Evolutionary conservation across 2,113 vertebrate genomes (phyloP), one percentile per base, ranked within the genome.

Genomic region (Columbina picui): DNA sequence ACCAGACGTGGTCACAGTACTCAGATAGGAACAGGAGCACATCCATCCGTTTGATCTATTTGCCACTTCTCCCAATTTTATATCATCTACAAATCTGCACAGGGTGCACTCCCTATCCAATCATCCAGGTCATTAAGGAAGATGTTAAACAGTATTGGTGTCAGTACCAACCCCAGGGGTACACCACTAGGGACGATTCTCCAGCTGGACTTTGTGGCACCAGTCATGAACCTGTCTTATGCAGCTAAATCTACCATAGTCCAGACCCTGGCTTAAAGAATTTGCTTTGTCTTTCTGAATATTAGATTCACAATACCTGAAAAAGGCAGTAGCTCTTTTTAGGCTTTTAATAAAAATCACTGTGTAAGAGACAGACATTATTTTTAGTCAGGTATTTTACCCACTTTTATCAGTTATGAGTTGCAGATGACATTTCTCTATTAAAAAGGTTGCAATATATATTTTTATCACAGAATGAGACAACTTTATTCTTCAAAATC

Each of bases 191-290:
- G 26, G 18, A 53, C 12, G 19, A 7, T 9, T 10, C 15, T 90
- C 18, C 25, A 38, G 15, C 21, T 70, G 25, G 22, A 53, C 20
- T 36, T 86, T 8, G 4, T 91, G 64, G 8, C 20, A 43, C 16
- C 1, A 16, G 47, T 34, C 8, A 75, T 0, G 1, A 89, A 7
- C 15, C 20, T 0, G 1, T 49, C 30, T 76, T 57, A 50, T 61
- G 14, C 41, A 15, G 1, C 30, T 81, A 32, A 39, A 45, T 86
- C 8, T 61, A 45, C 19, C 30, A 17, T 38, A 74, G 6, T 15
- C 14, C 52, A 61, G n/a, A 80, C 9, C 16, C 15, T 38, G 26
- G 20, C 52, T 36, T 75, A 38, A 73, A 53, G 29, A 43, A 63
- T 88, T 89, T 41, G 1, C 13, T 71, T 89, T n/a, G 41, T 30